Evolutionary conservation across 2,888 invertebrate species (phyloP).

Genomic region (Tenodera sinensis): DNA sequence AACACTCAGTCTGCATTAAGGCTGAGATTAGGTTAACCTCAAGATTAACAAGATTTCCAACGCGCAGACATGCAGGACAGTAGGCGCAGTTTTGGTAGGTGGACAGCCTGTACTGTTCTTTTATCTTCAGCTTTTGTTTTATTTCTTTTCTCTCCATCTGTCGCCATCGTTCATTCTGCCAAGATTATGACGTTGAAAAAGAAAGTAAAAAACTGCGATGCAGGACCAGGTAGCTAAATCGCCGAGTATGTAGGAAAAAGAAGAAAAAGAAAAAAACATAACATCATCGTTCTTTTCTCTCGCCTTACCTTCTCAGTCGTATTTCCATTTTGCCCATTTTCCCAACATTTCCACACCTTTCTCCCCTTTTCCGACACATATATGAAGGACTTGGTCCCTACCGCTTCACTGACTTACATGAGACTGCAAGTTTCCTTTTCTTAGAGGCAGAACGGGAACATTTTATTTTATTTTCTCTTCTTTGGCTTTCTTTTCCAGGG

Average conservation of each 20-base stretch:
- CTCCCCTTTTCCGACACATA: background rate
- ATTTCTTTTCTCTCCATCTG: background rate
- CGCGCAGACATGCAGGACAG: background rate
- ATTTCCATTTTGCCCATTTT: background rate
- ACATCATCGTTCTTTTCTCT: background rate
- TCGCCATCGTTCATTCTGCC: background rate
- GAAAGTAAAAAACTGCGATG: background rate
- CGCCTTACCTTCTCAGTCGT: background rate
- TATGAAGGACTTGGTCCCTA: background rate
- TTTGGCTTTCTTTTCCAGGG: background rate
- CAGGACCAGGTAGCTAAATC: background rate
- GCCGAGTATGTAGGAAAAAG: background rate
- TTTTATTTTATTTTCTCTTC: background rate
- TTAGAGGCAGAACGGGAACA: background rate
- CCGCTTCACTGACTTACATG: background rate
- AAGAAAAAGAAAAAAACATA: background rate
- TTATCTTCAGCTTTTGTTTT: background rate
- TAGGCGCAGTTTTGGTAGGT: background rate
- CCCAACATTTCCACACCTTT: background rate
- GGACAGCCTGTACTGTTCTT: background rate
- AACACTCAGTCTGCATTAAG: no score
- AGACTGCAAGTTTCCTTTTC: background rate
- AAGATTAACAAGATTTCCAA: background rate
- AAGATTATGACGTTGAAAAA: background rate
- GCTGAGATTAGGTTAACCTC: no score